Conservation (phyloP, 2,888 invertebrate genomes). For the Drosophila nr. medialis region DNA sequence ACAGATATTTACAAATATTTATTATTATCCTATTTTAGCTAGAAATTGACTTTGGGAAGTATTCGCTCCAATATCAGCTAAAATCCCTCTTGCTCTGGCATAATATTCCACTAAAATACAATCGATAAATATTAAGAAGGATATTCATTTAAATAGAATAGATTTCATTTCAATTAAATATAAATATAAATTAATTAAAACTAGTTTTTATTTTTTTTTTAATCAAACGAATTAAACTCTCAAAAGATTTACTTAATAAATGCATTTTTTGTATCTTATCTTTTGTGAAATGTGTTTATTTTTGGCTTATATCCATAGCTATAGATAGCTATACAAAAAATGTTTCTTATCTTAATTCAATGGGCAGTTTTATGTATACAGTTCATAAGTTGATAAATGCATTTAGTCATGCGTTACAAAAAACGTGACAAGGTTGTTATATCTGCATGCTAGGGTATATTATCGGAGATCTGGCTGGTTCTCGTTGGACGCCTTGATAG, state of each 20-base stretch:
- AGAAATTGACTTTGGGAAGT: background rate
- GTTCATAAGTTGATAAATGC: slow-evolving; percentile 11
- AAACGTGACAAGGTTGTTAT: slow-evolving; percentile 47
- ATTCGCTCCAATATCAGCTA: background rate
- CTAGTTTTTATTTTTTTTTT: too few relatives aligned
- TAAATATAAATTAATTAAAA: background rate
- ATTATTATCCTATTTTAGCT: too few relatives aligned
- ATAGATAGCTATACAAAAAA: background rate
- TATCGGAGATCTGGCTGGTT: slow-evolving; percentile 23
- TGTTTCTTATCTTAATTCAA: background rate
- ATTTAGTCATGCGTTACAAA: slow-evolving; percentile 40
- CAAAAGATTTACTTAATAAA: background rate
- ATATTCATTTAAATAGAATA: background rate
- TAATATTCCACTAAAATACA: background rate
- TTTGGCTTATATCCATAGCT: background rate
- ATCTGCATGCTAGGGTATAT: slow-evolving; percentile 28
- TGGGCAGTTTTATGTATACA: background rate
- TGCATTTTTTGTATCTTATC: background rate
- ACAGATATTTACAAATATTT: background rate
- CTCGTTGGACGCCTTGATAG: slow-evolving; percentile 8
- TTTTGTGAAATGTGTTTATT: background rate
- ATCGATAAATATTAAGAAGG: background rate
- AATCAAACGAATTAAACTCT: background rate
- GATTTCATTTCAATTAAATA: background rate
- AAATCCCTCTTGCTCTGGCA: background rate